phyloP scores from a whole-genome alignment of 1,140 invertebrate species.

The Paramacrobiotus metropolitanus region DNA sequence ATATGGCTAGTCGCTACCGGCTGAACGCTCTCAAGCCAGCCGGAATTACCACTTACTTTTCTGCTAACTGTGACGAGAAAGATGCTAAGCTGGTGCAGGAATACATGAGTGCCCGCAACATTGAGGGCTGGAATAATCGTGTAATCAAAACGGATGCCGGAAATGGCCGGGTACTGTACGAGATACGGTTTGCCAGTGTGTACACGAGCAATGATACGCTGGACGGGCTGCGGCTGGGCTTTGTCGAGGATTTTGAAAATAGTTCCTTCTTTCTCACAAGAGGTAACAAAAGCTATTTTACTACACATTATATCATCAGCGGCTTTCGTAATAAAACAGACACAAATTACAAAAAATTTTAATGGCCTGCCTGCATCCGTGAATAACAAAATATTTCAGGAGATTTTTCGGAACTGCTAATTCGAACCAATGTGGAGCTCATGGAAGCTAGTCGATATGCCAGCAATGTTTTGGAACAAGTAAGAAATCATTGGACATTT shows the following conservation, averaged over 20 bases:
- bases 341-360: neutral
- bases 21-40: slow-evolving; percentile 15
- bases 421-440: neutral
- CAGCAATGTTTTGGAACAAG: neutral
- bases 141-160: slow-evolving; percentile 48
- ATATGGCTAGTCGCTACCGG: slow-evolving; percentile 27
- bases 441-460: neutral
- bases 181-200: neutral
- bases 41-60: slow-evolving; percentile 77
- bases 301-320: neutral
- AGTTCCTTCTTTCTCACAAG: neutral
- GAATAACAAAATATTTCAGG: neutral
- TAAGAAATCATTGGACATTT: no score
- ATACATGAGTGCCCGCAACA: slow-evolving; percentile 50
- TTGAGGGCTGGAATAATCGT: slow-evolving; percentile 66
- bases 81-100: slow-evolving; percentile 60
- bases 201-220: neutral
- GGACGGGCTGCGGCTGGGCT: neutral
- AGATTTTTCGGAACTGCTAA: neutral
- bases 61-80: slow-evolving; percentile 54
- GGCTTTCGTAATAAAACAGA: neutral
- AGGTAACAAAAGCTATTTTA: neutral
- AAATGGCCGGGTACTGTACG: neutral
- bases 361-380: no score
- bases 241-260: neutral